These are phyloP conservation scores for Dynastes tityus DNA, from an alignment of 2,888 invertebrate species.

Conservation along the genomic window DNA sequence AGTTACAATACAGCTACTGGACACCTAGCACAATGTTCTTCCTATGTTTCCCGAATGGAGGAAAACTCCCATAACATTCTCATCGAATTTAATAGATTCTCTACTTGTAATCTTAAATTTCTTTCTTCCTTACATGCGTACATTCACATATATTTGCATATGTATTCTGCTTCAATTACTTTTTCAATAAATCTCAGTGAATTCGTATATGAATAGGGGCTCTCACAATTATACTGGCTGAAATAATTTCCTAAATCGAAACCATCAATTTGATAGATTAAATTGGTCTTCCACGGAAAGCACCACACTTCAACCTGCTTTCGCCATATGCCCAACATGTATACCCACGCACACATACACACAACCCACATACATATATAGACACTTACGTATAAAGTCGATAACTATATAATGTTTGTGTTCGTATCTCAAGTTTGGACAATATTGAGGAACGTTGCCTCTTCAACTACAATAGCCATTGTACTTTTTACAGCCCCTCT, in stretches of 20 bases:
- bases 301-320: not conserved
- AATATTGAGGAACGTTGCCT: conserved; percentile 54
- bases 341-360: not conserved
- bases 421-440: conserved; percentile 52
- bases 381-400: conserved; percentile 12
- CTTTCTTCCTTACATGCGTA: too few species aligned
- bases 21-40: too few species aligned
- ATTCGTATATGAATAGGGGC: too few species aligned
- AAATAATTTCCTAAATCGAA: conserved; percentile 26
- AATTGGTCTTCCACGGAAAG: conserved; percentile 24
- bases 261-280: conserved; percentile 28
- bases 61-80: too few species aligned
- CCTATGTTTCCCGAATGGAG: too few species aligned
- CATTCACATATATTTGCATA: too few species aligned
- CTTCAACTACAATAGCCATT: conserved; percentile 61
- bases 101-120: too few species aligned
- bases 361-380: not conserved
- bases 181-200: too few species aligned
- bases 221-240: not conserved
- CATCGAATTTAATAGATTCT: too few species aligned
- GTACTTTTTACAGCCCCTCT: conserved; percentile 58
- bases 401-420: conserved; percentile 52
- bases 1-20: too few species aligned
- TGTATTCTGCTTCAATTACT: too few species aligned
- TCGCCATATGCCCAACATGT: conserved; percentile 1